Percentiles rank a stretch among this genome's conserved stretches.
Evolutionary conservation across 2,888 invertebrate genomes (phyloP).

Genomic region (Teleiodes luculella): DNA sequence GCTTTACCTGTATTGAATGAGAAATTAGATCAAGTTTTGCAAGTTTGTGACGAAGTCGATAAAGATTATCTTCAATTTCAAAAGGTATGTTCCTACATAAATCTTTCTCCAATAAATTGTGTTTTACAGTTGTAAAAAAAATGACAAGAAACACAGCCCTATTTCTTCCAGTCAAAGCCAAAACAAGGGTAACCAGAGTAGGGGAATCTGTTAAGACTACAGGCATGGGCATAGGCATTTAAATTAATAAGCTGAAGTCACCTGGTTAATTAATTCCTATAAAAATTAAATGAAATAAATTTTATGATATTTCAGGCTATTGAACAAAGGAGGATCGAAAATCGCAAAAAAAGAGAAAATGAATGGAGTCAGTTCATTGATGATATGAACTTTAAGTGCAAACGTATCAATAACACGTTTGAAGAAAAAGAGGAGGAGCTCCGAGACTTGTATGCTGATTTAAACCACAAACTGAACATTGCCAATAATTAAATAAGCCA

Average conservation of each 20-base stretch:
- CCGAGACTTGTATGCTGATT: slow-evolving; percentile 84
- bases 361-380: slow-evolving; percentile 88
- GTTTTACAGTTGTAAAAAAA: not conserved
- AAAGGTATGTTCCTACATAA: slow-evolving; percentile 76
- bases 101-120: no score
- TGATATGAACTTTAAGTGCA: slow-evolving; percentile 87
- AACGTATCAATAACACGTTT: slow-evolving; percentile 86
- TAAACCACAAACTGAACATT: slow-evolving; percentile 85
- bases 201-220: no score
- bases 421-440: slow-evolving; percentile 88
- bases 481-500: slow-evolving; percentile 53
- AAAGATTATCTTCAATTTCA: slow-evolving; percentile 77
- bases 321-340: slow-evolving; percentile 46
- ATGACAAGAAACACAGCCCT: not conserved
- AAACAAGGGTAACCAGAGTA: no score
- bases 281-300: no score
- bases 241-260: no score
- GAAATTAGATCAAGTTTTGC: slow-evolving; percentile 82
- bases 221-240: no score
- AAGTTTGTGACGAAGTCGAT: slow-evolving; percentile 80
- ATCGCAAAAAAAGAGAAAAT: slow-evolving; percentile 54
- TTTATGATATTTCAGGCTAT: slow-evolving; percentile 36
- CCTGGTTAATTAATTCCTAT: no score
- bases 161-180: not conserved
- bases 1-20: slow-evolving; percentile 81